A percentile compares a stretch with the other conserved stretches of the same genome.
Conservation (phyloP, 2,113 vertebrate genomes). For the Phocoena phocoena region DNA sequence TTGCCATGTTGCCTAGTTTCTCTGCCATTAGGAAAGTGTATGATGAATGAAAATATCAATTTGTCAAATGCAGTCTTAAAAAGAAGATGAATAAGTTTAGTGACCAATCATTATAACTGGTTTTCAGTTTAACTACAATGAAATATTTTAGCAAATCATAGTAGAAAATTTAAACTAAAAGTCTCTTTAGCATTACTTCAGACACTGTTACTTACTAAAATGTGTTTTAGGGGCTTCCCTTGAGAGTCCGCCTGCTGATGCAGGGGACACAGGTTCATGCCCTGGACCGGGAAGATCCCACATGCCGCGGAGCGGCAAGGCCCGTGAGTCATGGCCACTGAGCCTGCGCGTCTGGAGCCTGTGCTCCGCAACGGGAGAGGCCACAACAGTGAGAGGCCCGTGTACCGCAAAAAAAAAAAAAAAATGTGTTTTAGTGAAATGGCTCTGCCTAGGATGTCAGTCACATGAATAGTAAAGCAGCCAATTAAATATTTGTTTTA, state of each 20-base stretch:
- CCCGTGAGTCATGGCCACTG: too few species aligned
- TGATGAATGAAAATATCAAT: conserved; percentile 21
- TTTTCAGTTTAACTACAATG: neutral
- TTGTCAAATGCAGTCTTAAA: neutral
- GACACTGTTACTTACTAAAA: neutral
- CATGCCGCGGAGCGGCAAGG: too few species aligned
- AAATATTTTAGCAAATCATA: conserved; percentile 16
- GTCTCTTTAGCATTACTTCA: neutral
- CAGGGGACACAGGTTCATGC: too few species aligned
- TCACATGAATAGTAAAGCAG: neutral
- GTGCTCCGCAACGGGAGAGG: too few species aligned
- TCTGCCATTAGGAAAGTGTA: neutral
- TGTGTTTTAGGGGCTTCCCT: neutral
- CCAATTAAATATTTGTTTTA: neutral
- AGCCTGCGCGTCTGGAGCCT: too few species aligned
- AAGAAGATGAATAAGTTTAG: neutral
- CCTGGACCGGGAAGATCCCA: too few species aligned
- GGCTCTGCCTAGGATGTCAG: neutral
- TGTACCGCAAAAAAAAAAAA: too few species aligned
- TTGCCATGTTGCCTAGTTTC: neutral
- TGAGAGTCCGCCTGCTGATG: too few species aligned
- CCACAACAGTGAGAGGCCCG: too few species aligned
- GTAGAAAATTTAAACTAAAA: neutral
- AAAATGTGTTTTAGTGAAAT: neutral
- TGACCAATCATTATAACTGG: neutral